Evolutionary conservation across 2,888 invertebrate species (phyloP).

Genomic region (Odiellus spinosus): DNA sequence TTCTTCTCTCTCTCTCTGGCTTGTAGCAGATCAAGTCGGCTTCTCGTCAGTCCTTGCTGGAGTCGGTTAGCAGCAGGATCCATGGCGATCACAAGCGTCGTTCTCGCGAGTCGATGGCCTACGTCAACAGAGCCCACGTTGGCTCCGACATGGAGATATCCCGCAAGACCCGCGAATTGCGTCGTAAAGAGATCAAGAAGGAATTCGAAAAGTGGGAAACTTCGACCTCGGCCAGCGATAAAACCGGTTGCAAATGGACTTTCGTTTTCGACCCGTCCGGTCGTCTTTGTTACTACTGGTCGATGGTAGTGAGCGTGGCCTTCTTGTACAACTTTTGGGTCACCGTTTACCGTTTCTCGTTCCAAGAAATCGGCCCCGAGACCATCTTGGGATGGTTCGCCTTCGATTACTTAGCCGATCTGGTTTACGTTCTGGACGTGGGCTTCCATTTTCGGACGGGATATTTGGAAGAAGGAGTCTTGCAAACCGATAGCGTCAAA

Average conservation of each 20-base stretch:
- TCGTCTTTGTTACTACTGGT: conserved; percentile 90
- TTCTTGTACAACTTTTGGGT: conserved; percentile 96
- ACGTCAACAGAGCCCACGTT: conserved; percentile 44
- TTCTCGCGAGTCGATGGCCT: conserved; percentile 52
- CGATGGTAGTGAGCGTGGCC: conserved; percentile 86
- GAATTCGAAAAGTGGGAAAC: conserved; percentile 30
- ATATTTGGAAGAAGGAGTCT: conserved; percentile 90
- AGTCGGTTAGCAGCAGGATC: conserved; percentile 58
- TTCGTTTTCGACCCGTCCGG: conserved; percentile 98
- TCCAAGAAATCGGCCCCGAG: conserved; percentile 77
- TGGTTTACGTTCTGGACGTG: conserved; percentile 89
- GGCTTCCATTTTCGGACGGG: conserved; percentile 94
- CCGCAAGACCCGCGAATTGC: conserved; percentile 35
- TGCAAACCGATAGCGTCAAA: conserved; percentile 87
- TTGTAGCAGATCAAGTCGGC: conserved; percentile 33
- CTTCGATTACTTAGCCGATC: conserved; percentile 90
- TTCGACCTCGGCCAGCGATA: conserved; percentile 36
- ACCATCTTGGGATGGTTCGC: conserved; percentile 89
- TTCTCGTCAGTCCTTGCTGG: conserved; percentile 45
- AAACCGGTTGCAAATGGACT: conserved; percentile 63
- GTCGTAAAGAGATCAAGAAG: conserved; percentile 32
- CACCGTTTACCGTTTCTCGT: conserved; percentile 96
- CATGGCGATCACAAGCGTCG: conserved; percentile 25
- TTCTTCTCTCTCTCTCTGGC: no score
- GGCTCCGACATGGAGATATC: conserved; percentile 63